Evolutionary conservation across 2,888 invertebrate genomes (phyloP), one percentile per base, ranked within the genome.

Genomic region (Chydorus sphaericus): DNA sequence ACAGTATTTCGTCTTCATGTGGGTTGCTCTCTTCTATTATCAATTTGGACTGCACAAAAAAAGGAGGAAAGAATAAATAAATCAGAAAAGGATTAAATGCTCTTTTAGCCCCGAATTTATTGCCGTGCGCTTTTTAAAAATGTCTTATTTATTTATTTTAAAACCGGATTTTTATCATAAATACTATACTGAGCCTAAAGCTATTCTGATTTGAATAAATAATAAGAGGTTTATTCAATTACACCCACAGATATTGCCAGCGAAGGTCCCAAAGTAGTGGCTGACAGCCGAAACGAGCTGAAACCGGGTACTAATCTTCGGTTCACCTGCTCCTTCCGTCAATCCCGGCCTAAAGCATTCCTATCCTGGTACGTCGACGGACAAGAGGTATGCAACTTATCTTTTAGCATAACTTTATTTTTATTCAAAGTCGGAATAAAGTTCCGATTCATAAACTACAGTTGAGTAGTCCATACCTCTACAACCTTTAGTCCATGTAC

Each of bases 201-300:
- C 39, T 39, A n/a, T 39, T 6, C 7, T 11, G 36, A n/a, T 11
- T 11, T 33, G 10, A n/a, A 8, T 39, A 23, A 39, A 10, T 39
- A n/a, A n/a, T n/a, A n/a, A n/a, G n/a, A n/a, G n/a, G n/a, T n/a
- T n/a, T n/a, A n/a, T n/a, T n/a, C n/a, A n/a, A n/a, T n/a, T n/a
- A n/a, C n/a, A n/a, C n/a, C n/a, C 14, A 16, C n/a, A 52, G 52
- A 52, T 14, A 52, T 52, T 20, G n/a, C n/a, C 18, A 52, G 52
- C 33, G 52, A 52, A 16, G 52, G 36, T 4, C 52, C 52, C 2
- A 5, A 18, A 11, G 26, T 52, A 37, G 26, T 52, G 5, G 52
- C 20, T 20, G 10, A 33, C 20, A 33, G 23, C 33, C 18, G 23
- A 16, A 52, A 52, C 23, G 52, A 36, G n/a, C 10, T 52, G 8